A percentile compares a stretch with the other conserved stretches of the same genome.
Evolutionary conservation across 2,797 vertebrate genomes (phyloP).

Genomic region (Babyrousa celebensis): DNA sequence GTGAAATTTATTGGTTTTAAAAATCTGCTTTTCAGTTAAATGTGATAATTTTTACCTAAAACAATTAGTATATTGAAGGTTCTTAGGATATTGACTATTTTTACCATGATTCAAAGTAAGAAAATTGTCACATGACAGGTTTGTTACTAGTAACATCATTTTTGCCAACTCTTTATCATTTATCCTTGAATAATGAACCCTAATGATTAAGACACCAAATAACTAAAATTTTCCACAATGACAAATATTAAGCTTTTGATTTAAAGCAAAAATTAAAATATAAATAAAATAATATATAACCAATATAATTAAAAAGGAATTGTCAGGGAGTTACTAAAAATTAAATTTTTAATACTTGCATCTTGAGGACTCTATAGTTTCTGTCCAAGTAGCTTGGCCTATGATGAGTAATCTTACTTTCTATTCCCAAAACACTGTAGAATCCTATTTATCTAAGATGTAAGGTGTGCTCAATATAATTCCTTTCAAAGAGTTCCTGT

Average conservation of each 20-base stretch:
- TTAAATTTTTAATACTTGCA: not conserved
- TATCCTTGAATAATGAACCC: constrained; percentile 4
- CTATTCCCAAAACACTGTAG: not conserved
- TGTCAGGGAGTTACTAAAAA: not conserved
- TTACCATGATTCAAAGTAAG: not conserved
- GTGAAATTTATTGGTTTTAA: not conserved
- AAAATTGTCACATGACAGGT: not conserved
- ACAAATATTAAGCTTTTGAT: constrained; percentile 14
- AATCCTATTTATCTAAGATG: not conserved
- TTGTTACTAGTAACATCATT: not conserved
- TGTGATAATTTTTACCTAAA: not conserved
- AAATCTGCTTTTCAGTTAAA: not conserved
- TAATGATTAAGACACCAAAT: not conserved
- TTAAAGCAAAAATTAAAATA: constrained; percentile 33
- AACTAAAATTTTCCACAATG: constrained; percentile 1
- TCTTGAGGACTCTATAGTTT: not conserved
- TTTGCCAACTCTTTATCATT: not conserved
- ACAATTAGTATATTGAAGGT: constrained; percentile 2
- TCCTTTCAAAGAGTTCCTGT: not conserved
- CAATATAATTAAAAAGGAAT: not conserved
- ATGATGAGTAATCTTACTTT: not conserved
- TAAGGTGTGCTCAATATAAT: not conserved
- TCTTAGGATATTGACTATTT: constrained; percentile 31
- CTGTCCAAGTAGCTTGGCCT: not conserved
- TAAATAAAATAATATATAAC: constrained; percentile 7